Evolutionary conservation across 2,113 vertebrate genomes (phyloP).

Genomic region (Siniperca chuatsi): DNA sequence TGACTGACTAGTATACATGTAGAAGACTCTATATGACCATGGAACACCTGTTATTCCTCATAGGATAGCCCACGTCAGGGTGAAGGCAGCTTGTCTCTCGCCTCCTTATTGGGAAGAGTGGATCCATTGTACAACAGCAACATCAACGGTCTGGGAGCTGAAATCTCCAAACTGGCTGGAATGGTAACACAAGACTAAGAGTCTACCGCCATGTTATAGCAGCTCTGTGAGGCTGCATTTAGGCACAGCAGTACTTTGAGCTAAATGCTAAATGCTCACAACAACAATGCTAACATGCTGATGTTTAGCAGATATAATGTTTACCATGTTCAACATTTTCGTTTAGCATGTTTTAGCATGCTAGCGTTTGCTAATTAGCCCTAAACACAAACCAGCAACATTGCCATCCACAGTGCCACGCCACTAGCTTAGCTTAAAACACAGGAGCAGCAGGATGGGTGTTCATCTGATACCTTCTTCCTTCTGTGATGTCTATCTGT

Average conservation of each 20-base stretch:
- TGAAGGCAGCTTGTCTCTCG: constrained; percentile 75
- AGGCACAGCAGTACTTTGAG: background rate
- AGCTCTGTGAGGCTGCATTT: background rate
- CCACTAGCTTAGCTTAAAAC: background rate
- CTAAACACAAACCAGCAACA: no score
- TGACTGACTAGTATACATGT: background rate
- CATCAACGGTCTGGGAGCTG: constrained; percentile 85
- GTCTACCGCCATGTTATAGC: background rate
- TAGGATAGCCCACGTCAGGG: constrained; percentile 41
- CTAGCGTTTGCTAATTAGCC: background rate
- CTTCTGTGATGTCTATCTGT: constrained; percentile 5
- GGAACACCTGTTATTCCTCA: background rate
- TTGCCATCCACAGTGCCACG: background rate
- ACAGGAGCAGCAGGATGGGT: background rate
- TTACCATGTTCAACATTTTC: background rate
- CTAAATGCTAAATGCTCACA: background rate
- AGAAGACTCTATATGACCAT: background rate
- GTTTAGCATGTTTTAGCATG: background rate
- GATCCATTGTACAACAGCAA: constrained; percentile 92
- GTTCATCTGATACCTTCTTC: background rate
- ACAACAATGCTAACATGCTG: background rate
- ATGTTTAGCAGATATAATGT: background rate
- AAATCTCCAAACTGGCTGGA: constrained; percentile 87
- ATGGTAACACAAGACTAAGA: constrained; percentile 80
- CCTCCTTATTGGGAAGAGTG: constrained; percentile 83